Conservation (phyloP, 2,113 vertebrate genomes). For the Acrocephalus kingi region DNA sequence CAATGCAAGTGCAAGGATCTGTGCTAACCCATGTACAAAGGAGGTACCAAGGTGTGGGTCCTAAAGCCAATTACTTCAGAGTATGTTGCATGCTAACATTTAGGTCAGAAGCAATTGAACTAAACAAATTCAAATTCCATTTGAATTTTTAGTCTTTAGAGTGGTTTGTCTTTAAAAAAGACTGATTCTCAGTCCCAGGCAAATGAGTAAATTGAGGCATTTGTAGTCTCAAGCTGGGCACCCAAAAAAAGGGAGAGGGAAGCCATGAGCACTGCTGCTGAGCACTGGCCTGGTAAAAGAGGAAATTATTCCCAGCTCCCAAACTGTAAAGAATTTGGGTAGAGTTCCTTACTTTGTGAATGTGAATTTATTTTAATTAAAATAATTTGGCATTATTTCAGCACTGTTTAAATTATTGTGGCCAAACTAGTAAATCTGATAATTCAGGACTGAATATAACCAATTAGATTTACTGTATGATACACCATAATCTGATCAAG, state of each 20-base stretch:
- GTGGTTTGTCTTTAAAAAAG: background rate
- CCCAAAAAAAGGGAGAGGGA: background rate
- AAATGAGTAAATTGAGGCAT: background rate
- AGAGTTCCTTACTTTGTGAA: background rate
- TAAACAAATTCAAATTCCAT: background rate
- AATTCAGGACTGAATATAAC: background rate
- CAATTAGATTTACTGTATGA: background rate
- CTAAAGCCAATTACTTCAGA: background rate
- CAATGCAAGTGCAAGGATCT: background rate
- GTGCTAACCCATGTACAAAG: background rate
- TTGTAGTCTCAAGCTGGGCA: background rate
- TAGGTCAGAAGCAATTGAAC: background rate
- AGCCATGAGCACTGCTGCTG: background rate
- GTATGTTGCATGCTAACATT: background rate
- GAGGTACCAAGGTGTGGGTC: background rate
- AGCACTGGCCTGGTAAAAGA: background rate
- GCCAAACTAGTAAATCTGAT: conserved; percentile 18
- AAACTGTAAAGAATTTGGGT: background rate
- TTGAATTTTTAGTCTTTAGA: background rate
- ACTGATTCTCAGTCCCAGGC: background rate
- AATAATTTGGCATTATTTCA: background rate
- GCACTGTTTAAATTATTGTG: background rate
- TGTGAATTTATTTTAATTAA: background rate
- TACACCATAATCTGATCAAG: background rate
- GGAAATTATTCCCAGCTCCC: background rate